These are phyloP conservation scores for Scartelaos histophorus DNA, from an alignment of 2,113 vertebrate species.

Conservation along the genomic window DNA sequence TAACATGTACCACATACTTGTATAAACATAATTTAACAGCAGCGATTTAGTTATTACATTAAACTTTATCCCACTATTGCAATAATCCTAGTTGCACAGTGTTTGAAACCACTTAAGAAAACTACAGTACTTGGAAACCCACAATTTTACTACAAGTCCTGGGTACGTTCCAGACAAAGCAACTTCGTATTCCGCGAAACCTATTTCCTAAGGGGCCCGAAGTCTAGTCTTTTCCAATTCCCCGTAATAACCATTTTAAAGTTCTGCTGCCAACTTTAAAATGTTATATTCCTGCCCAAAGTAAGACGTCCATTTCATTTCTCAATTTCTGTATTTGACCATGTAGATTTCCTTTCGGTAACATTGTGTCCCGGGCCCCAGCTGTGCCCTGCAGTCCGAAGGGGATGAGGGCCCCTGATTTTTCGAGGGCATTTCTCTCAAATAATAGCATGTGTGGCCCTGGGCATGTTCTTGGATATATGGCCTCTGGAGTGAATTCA, in stretches of 20 bases:
- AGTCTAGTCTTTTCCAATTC: neutral
- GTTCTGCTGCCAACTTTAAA: neutral
- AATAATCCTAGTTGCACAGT: neutral
- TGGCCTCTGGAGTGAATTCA: slow-evolving; percentile 43
- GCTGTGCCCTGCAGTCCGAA: slow-evolving; percentile 47
- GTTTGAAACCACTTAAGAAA: neutral
- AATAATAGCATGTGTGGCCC: slow-evolving; percentile 33
- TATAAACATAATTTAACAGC: no score
- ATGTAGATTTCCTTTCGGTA: slow-evolving; percentile 33
- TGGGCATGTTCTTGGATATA: slow-evolving; percentile 41
- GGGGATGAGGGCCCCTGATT: slow-evolving; percentile 16
- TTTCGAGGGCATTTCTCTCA: slow-evolving; percentile 13
- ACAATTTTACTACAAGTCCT: neutral
- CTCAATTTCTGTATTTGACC: slow-evolving; percentile 25
- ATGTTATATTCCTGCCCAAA: slow-evolving; percentile 9
- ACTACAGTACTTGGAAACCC: neutral
- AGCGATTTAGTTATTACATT: no score
- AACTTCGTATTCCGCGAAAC: neutral
- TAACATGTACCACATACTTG: no score
- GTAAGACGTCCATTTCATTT: neutral
- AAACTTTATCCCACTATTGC: neutral
- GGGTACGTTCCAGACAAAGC: neutral
- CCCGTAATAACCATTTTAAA: neutral
- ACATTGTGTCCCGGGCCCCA: slow-evolving; percentile 38
- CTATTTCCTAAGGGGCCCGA: neutral